A percentile compares a stretch with the other conserved stretches of the same genome.
phyloP scores from a whole-genome alignment of 2,113 vertebrate species.

The Suncus etruscus region DNA sequence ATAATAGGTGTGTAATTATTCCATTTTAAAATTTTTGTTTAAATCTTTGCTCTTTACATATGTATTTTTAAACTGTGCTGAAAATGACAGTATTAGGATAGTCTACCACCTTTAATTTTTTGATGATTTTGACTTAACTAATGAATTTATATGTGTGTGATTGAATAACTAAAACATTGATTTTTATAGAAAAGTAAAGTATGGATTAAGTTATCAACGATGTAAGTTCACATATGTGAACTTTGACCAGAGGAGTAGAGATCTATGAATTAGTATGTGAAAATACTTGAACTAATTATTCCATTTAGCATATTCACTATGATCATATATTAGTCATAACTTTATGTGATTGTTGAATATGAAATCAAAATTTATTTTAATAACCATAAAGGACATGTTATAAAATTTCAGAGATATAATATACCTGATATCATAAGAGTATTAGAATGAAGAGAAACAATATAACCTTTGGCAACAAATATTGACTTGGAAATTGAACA shows the following conservation, averaged over 20 bases:
- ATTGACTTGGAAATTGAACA: background rate
- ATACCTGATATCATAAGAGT: background rate
- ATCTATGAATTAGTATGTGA: background rate
- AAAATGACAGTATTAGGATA: background rate
- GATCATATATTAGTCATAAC: background rate
- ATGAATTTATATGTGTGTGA: slow-evolving; percentile 6
- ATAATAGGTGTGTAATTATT: background rate
- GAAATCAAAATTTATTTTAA: background rate
- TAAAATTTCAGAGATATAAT: background rate
- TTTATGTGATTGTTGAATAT: slow-evolving; percentile 4
- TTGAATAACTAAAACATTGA: slow-evolving; percentile 29
- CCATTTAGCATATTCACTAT: background rate
- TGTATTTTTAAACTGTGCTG: background rate
- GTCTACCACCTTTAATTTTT: background rate
- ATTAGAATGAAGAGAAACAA: slow-evolving; percentile 13
- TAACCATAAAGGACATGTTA: background rate
- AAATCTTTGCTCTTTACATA: background rate
- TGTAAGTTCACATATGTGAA: background rate
- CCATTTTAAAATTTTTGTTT: background rate
- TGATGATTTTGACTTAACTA: background rate
- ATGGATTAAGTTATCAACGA: background rate
- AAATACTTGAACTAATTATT: slow-evolving; percentile 17
- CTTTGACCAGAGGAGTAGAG: background rate
- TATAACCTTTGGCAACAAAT: background rate
- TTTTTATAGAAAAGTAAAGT: background rate